These are phyloP conservation scores for Pseudocheirus occidentalis DNA, from an alignment of 2,797 vertebrate species.

Conservation along the genomic window DNA sequence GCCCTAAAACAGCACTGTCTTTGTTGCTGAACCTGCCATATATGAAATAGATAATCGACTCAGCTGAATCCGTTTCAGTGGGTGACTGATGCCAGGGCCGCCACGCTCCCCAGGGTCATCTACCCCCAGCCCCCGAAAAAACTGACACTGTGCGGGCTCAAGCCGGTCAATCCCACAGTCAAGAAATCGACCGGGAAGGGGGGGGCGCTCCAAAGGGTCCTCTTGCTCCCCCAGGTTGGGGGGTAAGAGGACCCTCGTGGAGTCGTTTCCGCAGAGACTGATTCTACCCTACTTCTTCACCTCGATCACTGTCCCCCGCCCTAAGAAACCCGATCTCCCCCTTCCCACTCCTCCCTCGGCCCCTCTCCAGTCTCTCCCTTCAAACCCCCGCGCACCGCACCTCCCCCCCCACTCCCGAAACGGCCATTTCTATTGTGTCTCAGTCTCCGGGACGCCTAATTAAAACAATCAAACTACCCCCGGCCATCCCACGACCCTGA, in stretches of 20 bases:
- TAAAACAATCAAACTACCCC: background rate
- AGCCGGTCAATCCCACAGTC: conserved; percentile 65
- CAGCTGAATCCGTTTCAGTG: conserved; percentile 76
- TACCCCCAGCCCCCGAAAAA: conserved; percentile 52
- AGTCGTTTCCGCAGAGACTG: conserved; percentile 60
- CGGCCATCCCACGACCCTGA: background rate
- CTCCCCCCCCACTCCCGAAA: conserved; percentile 61
- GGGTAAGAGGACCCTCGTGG: conserved; percentile 26
- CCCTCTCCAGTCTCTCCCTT: conserved; percentile 41
- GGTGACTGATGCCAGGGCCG: conserved; percentile 84
- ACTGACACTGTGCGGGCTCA: conserved; percentile 56
- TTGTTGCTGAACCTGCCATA: conserved; percentile 80
- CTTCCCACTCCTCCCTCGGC: conserved; percentile 30
- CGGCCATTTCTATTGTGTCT: conserved; percentile 81
- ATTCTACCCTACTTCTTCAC: conserved; percentile 38
- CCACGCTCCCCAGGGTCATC: conserved; percentile 74
- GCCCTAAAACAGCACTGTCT: conserved; percentile 70
- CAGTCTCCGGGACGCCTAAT: conserved; percentile 36
- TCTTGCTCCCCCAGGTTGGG: background rate
- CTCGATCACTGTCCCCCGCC: background rate
- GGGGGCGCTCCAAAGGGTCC: conserved; percentile 37
- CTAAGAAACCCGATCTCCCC: conserved; percentile 30
- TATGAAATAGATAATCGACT: conserved; percentile 77
- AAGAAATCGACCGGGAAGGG: conserved; percentile 33
- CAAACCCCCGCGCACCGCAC: conserved; percentile 61